phyloP scores from a whole-genome alignment of 2,113 vertebrate genomes.

The Xiphophorus couchianus region DNA sequence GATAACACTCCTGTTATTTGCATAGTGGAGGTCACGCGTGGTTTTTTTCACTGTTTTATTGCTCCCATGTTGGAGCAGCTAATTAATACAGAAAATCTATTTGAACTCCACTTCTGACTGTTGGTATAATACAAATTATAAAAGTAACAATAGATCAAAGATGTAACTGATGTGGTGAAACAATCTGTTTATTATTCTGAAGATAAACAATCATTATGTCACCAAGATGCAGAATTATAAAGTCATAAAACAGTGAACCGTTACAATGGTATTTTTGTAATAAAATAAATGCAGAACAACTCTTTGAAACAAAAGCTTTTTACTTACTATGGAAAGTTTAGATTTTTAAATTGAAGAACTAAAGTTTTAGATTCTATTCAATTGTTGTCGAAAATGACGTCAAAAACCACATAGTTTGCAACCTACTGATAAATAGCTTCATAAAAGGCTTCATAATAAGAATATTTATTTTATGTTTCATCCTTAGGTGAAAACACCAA shows the following conservation, averaged over 20 bases:
- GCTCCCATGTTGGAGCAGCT: not conserved
- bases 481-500: too few relatives aligned
- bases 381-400: too few relatives aligned
- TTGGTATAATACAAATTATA: not conserved
- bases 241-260: not conserved
- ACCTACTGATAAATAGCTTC: too few relatives aligned
- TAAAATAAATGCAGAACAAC: too few relatives aligned
- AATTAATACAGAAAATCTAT: not conserved
- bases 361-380: too few relatives aligned
- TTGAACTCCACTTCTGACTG: not conserved
- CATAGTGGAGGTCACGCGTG: not conserved
- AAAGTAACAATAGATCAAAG: not conserved
- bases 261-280: too few relatives aligned
- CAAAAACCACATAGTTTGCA: too few relatives aligned
- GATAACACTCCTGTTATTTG: not conserved
- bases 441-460: too few relatives aligned
- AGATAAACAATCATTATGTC: not conserved
- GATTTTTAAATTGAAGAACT: too few relatives aligned
- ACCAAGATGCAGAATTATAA: not conserved
- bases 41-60: not conserved
- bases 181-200: not conserved
- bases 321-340: too few relatives aligned
- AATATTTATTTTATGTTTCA: too few relatives aligned
- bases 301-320: too few relatives aligned
- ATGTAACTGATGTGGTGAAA: not conserved